Conservation (phyloP, 2,113 vertebrate genomes). For the Corydoras maculifer region DNA sequence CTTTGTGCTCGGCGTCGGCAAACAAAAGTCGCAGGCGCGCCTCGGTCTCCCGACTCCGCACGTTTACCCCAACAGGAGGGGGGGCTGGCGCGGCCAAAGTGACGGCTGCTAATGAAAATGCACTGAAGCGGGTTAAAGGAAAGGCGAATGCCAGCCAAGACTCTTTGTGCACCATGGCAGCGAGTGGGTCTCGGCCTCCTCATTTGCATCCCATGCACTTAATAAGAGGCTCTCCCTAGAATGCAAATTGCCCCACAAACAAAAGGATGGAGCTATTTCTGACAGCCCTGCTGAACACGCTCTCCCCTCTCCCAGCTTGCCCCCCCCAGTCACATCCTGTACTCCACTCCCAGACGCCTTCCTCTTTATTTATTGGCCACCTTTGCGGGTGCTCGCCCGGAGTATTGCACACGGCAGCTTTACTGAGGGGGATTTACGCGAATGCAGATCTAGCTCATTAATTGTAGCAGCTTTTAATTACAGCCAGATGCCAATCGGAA, state of each 20-base stretch:
- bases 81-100: constrained; percentile 17
- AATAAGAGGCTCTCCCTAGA: constrained; percentile 46
- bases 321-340: neutral
- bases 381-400: neutral
- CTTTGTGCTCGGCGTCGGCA: constrained; percentile 3
- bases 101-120: constrained; percentile 48
- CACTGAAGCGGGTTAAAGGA: constrained; percentile 51
- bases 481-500: constrained; percentile 27
- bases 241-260: constrained; percentile 46
- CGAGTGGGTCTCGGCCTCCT: constrained; percentile 41
- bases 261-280: constrained; percentile 43
- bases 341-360: neutral
- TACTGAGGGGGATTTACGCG: constrained; percentile 8
- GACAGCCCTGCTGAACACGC: constrained; percentile 18
- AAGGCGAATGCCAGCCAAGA: constrained; percentile 42
- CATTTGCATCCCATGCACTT: constrained; percentile 55
- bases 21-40: constrained; percentile 26
- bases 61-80: constrained; percentile 14
- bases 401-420: neutral
- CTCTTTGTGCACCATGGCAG: constrained; percentile 32
- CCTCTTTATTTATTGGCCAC: constrained; percentile 13
- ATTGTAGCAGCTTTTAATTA: constrained; percentile 36
- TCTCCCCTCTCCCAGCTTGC: neutral
- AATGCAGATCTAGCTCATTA: constrained; percentile 24
- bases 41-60: constrained; percentile 6